Conservation (phyloP, 2,113 vertebrate species). For the Nycticorax nycticorax region DNA sequence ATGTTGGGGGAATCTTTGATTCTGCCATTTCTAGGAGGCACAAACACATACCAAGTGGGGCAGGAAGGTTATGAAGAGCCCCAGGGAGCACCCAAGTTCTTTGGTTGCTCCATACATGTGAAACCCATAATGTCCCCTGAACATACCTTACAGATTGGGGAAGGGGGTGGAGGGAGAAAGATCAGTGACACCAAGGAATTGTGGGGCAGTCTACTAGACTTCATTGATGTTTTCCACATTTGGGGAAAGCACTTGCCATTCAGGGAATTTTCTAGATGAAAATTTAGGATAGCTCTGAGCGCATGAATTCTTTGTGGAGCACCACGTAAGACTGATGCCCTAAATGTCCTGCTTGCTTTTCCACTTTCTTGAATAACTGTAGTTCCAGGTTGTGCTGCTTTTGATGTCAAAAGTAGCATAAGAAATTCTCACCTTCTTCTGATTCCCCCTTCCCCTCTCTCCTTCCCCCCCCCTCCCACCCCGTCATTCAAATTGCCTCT, state of each 20-base stretch:
- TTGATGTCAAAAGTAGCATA: not conserved
- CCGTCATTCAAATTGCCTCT: accelerated
- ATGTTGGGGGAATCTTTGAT: not conserved
- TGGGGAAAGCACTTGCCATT: not conserved
- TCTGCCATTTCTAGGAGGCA: not conserved
- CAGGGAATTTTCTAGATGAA: not conserved
- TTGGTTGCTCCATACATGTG: not conserved
- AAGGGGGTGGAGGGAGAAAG: not conserved
- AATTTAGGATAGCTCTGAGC: not conserved
- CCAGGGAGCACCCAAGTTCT: accelerated
- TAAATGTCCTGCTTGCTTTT: not conserved
- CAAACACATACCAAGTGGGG: not conserved
- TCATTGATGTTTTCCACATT: not conserved
- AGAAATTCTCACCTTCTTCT: not conserved
- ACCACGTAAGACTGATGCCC: not conserved
- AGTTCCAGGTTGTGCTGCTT: not conserved
- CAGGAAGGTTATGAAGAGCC: not conserved
- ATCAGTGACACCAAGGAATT: not conserved
- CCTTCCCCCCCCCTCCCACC: no score
- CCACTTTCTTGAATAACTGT: not conserved
- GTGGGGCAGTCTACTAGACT: not conserved
- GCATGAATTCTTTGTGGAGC: not conserved
- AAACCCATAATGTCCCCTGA: not conserved
- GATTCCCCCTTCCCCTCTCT: not conserved
- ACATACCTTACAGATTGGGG: accelerated